These are phyloP conservation scores for Amphiprion ocellaris DNA, from an alignment of 2,113 vertebrate species.

Conservation along the genomic window DNA sequence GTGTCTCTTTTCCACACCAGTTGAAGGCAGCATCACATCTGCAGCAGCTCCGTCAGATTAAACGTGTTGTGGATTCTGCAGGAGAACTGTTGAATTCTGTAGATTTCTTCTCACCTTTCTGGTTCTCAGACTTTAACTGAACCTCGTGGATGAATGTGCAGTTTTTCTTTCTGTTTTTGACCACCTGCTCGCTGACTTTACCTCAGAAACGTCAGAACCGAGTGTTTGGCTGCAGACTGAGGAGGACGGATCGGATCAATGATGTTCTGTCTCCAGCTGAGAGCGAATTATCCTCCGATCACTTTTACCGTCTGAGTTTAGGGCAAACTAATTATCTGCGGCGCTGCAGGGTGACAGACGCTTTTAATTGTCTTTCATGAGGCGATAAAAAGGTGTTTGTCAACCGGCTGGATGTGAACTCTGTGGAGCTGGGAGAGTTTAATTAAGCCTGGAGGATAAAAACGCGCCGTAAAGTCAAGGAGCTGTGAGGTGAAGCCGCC, in stretches of 20 bases:
- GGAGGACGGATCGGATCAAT: constrained; percentile 1
- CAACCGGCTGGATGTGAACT: constrained; percentile 46
- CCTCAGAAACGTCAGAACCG: background rate
- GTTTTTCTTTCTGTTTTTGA: background rate
- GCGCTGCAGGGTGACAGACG: constrained; percentile 46
- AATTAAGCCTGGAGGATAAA: constrained; percentile 63
- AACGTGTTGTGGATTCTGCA: too few species aligned
- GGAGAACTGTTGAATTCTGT: too few species aligned
- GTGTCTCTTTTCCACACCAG: too few species aligned
- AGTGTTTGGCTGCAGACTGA: background rate
- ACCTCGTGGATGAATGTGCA: too few species aligned
- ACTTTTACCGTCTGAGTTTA: constrained; percentile 30
- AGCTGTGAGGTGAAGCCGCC: constrained; percentile 31
- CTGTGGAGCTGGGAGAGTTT: constrained; percentile 42
- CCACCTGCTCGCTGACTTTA: background rate
- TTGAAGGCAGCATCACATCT: too few species aligned
- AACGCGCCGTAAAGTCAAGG: constrained; percentile 29
- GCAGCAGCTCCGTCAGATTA: too few species aligned
- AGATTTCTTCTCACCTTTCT: too few species aligned
- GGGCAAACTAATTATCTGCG: constrained; percentile 64
- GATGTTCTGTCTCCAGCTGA: constrained; percentile 32
- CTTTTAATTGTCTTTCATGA: constrained; percentile 67
- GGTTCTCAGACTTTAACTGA: too few species aligned
- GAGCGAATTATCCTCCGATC: constrained; percentile 25
- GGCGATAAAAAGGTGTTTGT: constrained; percentile 59